Conservation (phyloP, 1,140 invertebrate genomes). For the Platorchestia sp. region DNA sequence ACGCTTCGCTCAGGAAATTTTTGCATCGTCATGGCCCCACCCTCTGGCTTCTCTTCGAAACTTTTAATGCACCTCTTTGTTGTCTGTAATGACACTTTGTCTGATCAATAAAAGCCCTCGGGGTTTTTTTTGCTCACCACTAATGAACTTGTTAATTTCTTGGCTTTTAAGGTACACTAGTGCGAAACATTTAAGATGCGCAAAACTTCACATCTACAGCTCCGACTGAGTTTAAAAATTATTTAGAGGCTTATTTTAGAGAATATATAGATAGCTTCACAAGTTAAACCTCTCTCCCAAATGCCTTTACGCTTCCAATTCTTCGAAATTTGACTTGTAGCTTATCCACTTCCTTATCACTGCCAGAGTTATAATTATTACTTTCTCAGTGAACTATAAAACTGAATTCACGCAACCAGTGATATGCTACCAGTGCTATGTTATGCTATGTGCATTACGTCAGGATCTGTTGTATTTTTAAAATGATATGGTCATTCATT, state of each 20-base stretch:
- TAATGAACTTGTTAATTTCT: constrained; percentile 56
- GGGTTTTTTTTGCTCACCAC: constrained; percentile 8
- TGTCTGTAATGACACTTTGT: constrained; percentile 51
- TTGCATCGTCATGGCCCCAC: constrained; percentile 41
- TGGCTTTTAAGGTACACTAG: constrained; percentile 3
- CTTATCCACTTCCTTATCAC: background rate
- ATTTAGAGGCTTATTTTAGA: no score
- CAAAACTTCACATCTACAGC: background rate
- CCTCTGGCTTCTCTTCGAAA: constrained; percentile 18
- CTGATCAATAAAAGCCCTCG: constrained; percentile 47
- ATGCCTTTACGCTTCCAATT: background rate
- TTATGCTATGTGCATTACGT: no score
- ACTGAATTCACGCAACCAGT: no score
- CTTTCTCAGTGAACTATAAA: no score
- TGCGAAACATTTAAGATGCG: constrained; percentile 22
- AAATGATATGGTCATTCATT: no score
- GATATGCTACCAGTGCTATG: no score
- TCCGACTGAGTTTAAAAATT: background rate
- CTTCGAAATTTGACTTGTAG: background rate
- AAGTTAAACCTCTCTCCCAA: no score
- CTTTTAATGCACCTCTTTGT: constrained; percentile 52
- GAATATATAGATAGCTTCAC: no score
- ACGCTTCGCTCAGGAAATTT: constrained; percentile 30
- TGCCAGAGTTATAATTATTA: no score
- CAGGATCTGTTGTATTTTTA: no score